These are phyloP conservation scores for Alligator sinensis DNA, from an alignment of 2,113 vertebrate species.

Conservation along the genomic window DNA sequence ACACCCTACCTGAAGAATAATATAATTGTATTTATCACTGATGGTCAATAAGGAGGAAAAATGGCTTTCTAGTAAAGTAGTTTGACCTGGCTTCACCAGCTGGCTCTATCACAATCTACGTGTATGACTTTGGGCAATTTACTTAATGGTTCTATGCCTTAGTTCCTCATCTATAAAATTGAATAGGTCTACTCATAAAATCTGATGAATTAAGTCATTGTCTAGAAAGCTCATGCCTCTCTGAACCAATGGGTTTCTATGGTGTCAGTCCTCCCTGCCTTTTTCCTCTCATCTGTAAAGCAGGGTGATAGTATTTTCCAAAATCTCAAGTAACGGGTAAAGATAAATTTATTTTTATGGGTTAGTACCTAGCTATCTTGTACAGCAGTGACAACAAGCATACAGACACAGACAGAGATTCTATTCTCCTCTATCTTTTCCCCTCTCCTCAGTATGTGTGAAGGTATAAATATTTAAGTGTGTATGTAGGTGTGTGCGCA, in stretches of 20 bases:
- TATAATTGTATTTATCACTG: constrained; percentile 9
- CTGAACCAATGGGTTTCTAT: no score
- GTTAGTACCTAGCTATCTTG: neutral
- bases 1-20: neutral
- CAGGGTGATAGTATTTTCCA: neutral
- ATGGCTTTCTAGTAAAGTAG: neutral
- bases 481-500: neutral
- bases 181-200: no score
- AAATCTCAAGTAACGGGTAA: neutral
- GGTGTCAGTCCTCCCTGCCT: no score
- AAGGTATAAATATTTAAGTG: no score
- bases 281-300: no score
- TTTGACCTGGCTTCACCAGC: neutral
- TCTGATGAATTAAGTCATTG: no score
- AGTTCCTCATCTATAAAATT: neutral
- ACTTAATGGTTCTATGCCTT: neutral
- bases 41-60: neutral
- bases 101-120: neutral
- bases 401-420: no score
- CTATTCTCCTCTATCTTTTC: no score
- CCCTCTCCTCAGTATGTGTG: no score
- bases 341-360: neutral
- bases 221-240: no score
- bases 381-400: neutral
- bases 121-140: constrained; percentile 33